phyloP scores from a whole-genome alignment of 2,797 vertebrate species.

The Melanogrammus aeglefinus region DNA sequence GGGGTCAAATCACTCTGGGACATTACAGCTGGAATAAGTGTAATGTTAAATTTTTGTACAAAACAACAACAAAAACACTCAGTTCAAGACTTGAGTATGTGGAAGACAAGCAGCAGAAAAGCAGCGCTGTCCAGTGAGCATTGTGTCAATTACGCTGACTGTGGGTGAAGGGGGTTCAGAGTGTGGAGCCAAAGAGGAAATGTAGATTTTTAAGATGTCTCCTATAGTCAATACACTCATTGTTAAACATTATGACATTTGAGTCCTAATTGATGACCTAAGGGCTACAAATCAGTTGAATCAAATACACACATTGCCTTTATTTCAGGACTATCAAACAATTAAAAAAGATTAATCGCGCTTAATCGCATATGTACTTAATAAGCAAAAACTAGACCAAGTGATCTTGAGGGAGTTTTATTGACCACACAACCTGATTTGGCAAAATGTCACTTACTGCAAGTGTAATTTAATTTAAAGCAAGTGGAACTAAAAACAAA shows the following conservation, averaged over 20 bases:
- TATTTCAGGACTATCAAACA: too few relatives aligned
- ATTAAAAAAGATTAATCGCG: too few relatives aligned
- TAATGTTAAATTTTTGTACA: not conserved
- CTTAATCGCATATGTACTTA: too few relatives aligned
- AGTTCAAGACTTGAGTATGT: not conserved
- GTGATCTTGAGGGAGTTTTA: too few relatives aligned
- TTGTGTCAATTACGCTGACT: not conserved
- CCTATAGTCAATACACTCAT: not conserved
- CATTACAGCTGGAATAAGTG: constrained; percentile 20
- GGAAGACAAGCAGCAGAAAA: not conserved
- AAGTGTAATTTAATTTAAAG: too few relatives aligned
- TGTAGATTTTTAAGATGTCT: not conserved
- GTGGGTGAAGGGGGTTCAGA: not conserved
- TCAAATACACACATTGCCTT: not conserved
- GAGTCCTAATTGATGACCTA: not conserved
- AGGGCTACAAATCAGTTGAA: not conserved
- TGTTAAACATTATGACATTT: not conserved
- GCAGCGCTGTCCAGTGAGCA: not conserved
- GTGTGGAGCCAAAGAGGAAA: too few relatives aligned
- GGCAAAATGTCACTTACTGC: too few relatives aligned
- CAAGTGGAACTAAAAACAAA: too few relatives aligned
- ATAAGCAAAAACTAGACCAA: too few relatives aligned
- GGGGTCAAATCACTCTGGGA: constrained; percentile 37
- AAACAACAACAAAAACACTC: not conserved
- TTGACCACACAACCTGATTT: too few relatives aligned